Conservation (phyloP, 2,797 vertebrate species). For the Bufotes viridis region DNA sequence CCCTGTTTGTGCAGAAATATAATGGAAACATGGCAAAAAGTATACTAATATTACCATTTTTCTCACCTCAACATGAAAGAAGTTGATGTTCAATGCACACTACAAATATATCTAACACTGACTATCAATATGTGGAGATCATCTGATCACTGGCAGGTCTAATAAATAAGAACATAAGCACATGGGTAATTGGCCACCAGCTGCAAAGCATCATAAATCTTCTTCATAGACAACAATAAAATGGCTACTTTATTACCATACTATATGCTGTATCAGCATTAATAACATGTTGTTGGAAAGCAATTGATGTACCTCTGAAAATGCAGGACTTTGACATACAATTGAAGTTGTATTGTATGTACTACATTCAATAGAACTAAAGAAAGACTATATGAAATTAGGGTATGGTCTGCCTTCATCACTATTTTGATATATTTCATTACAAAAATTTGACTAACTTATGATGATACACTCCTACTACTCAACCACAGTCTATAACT, state of each 20-base stretch:
- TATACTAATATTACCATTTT: no score
- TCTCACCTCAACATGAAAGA: not conserved
- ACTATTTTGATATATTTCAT: not conserved
- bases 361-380: not conserved
- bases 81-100: no score
- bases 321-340: not conserved
- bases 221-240: not conserved
- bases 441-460: not conserved
- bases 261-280: not conserved
- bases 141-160: not conserved
- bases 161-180: not conserved
- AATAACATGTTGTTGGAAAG: not conserved
- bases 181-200: not conserved
- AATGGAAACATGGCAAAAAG: no score
- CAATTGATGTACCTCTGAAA: not conserved
- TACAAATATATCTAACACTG: not conserved
- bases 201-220: not conserved
- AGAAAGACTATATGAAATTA: not conserved
- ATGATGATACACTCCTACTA: not conserved
- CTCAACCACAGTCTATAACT: not conserved
- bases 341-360: not conserved
- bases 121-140: not conserved
- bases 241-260: not conserved
- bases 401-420: not conserved
- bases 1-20: not conserved